Percentiles rank a stretch among this genome's conserved stretches.
Conservation (phyloP, 1,140 invertebrate genomes). For the Halictus rubicundus region DNA sequence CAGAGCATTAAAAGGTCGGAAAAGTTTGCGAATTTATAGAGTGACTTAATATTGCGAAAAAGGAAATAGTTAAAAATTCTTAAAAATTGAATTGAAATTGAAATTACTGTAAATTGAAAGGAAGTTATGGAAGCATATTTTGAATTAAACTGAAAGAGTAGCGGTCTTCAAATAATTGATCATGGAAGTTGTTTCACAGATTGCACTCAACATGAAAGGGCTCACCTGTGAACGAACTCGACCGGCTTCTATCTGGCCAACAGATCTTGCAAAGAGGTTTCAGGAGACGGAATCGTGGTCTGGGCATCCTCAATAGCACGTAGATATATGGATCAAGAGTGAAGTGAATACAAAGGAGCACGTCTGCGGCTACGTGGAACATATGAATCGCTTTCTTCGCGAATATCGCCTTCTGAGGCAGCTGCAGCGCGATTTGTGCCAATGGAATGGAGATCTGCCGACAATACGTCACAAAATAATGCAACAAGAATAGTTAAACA, state of each 20-base stretch:
- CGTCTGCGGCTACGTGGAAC: conserved; percentile 85
- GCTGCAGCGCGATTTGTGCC: conserved; percentile 79
- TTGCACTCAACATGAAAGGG: neutral
- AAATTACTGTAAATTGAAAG: no score
- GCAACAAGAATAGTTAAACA: no score
- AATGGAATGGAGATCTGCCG: conserved; percentile 86
- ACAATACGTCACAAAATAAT: neutral
- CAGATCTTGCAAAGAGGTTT: conserved; percentile 75
- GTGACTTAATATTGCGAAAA: no score
- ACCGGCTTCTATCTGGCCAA: conserved; percentile 72
- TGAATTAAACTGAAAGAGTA: no score
- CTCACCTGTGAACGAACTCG: conserved; percentile 74
- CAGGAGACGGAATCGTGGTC: conserved; percentile 71
- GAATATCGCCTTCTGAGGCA: conserved; percentile 54
- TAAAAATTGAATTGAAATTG: no score
- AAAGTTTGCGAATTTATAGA: no score
- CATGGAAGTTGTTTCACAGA: neutral
- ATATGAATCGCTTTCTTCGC: conserved; percentile 67
- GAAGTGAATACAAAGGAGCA: conserved; percentile 90
- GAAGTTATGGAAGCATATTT: no score
- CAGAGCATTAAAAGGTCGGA: no score
- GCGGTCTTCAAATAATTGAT: neutral
- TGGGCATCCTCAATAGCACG: conserved; percentile 84
- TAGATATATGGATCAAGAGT: conserved; percentile 91
- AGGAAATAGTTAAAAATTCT: no score